phyloP scores from a whole-genome alignment of 2,888 invertebrate species.

The Conops quadrifasciatus region DNA sequence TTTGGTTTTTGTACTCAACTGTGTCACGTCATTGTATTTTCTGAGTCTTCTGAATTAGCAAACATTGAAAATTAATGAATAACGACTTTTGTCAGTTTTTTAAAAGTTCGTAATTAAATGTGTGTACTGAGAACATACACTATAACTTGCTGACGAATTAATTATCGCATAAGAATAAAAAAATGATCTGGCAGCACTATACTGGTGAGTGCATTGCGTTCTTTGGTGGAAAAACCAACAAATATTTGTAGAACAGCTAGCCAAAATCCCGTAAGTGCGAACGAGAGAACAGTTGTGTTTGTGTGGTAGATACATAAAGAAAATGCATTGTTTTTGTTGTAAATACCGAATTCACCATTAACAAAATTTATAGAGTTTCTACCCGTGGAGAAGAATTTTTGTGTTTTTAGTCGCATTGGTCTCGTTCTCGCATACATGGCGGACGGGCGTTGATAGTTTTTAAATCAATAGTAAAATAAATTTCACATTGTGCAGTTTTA shows the following conservation, averaged over 20 bases:
- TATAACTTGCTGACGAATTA: no score
- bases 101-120: no score
- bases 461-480: slow-evolving; percentile 29
- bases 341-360: slow-evolving; percentile 7
- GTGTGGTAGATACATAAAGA: slow-evolving; percentile 21
- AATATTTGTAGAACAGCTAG: background rate
- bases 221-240: background rate
- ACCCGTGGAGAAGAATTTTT: slow-evolving; percentile 10
- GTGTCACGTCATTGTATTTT: no score
- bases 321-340: background rate
- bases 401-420: slow-evolving; percentile 47
- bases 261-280: slow-evolving; percentile 10
- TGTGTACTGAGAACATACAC: no score
- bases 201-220: background rate
- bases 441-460: slow-evolving; percentile 33
- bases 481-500: slow-evolving; percentile 18
- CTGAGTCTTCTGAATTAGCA: no score
- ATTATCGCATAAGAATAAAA: no score
- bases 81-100: no score
- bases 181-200: slow-evolving; percentile 1
- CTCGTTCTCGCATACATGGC: slow-evolving; percentile 51
- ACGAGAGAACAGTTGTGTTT: background rate
- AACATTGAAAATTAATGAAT: no score
- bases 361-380: slow-evolving; percentile 12
- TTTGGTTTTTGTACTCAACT: no score